A percentile compares a stretch with the other conserved stretches of the same genome.
phyloP scores from a whole-genome alignment of 2,113 vertebrate genomes.

The Rhinogobius similis region DNA sequence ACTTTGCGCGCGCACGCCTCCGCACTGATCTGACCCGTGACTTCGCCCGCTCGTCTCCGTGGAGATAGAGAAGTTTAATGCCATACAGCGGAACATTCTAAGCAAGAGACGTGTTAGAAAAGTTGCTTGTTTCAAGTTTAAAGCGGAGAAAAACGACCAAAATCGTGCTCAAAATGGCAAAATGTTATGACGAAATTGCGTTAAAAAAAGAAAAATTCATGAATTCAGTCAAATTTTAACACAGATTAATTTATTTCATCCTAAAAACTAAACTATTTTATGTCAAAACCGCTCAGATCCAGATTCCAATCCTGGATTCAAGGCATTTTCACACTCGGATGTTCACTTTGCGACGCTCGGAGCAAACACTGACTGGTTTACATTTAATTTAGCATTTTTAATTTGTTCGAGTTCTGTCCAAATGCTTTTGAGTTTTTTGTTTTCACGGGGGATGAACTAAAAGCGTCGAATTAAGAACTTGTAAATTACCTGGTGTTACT shows the following conservation, averaged over 20 bases:
- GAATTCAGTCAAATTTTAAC: too few relatives aligned
- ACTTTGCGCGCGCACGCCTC: too few relatives aligned
- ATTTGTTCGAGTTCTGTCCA: slow-evolving; percentile 71
- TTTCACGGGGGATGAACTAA: slow-evolving; percentile 61
- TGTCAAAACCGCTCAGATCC: neutral
- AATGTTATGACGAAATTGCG: too few relatives aligned
- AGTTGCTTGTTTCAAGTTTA: too few relatives aligned
- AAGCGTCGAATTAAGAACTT: slow-evolving; percentile 72
- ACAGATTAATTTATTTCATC: neutral
- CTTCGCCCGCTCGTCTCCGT: too few relatives aligned
- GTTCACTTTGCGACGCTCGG: slow-evolving; percentile 75
- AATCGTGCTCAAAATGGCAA: too few relatives aligned
- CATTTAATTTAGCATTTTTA: slow-evolving; percentile 92
- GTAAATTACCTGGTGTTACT: slow-evolving; percentile 77
- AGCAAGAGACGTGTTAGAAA: too few relatives aligned
- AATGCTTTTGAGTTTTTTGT: slow-evolving; percentile 48
- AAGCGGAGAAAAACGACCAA: too few relatives aligned
- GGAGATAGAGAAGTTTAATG: too few relatives aligned
- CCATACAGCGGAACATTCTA: too few relatives aligned
- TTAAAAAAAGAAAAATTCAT: too few relatives aligned
- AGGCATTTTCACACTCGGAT: neutral
- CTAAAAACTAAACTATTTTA: neutral
- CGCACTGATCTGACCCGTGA: too few relatives aligned
- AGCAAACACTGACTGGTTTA: slow-evolving; percentile 95
- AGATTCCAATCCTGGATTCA: neutral